Conservation (phyloP, 2,888 invertebrate species). For the Oxystoma pomonae region DNA sequence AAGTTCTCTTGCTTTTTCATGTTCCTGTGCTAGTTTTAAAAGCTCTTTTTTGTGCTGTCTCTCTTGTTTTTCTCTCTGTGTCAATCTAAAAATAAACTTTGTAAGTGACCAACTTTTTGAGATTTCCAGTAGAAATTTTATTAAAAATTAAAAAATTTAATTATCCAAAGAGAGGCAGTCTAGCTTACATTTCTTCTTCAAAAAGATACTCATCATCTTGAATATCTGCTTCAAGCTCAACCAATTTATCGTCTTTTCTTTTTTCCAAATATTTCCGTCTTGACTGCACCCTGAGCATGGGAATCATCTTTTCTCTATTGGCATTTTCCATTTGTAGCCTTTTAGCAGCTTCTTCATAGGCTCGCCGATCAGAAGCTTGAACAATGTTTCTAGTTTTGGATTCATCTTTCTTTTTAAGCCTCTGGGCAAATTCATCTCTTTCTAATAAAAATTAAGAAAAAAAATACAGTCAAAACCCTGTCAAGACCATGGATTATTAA, state of each 20-base stretch:
- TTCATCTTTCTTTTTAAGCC: slow-evolving; percentile 87
- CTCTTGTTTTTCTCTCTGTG: slow-evolving; percentile 79
- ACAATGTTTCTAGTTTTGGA: slow-evolving; percentile 78
- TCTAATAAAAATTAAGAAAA: slow-evolving; percentile 54
- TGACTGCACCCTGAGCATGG: slow-evolving; percentile 85
- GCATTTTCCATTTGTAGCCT: slow-evolving; percentile 83
- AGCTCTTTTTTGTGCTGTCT: slow-evolving; percentile 88
- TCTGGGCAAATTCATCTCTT: slow-evolving; percentile 88
- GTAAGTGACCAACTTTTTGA: no score
- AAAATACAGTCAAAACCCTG: neutral
- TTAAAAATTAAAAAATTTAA: no score
- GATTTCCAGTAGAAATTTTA: no score
- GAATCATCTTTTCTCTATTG: slow-evolving; percentile 80
- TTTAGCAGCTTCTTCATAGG: slow-evolving; percentile 86
- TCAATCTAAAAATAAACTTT: slow-evolving; percentile 59
- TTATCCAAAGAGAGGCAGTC: slow-evolving; percentile 5
- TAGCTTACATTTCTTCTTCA: slow-evolving; percentile 77
- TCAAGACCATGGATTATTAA: no score
- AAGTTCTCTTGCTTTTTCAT: slow-evolving; percentile 89
- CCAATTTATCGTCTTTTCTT: slow-evolving; percentile 92
- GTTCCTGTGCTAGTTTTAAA: slow-evolving; percentile 87
- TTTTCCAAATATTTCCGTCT: slow-evolving; percentile 92
- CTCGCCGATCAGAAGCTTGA: slow-evolving; percentile 62
- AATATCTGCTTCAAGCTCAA: slow-evolving; percentile 92
- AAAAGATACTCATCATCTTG: slow-evolving; percentile 95